Evolutionary conservation across 2,797 vertebrate species (phyloP), one percentile per base, ranked within the genome.

Genomic region (Semotilus atromaculatus): DNA sequence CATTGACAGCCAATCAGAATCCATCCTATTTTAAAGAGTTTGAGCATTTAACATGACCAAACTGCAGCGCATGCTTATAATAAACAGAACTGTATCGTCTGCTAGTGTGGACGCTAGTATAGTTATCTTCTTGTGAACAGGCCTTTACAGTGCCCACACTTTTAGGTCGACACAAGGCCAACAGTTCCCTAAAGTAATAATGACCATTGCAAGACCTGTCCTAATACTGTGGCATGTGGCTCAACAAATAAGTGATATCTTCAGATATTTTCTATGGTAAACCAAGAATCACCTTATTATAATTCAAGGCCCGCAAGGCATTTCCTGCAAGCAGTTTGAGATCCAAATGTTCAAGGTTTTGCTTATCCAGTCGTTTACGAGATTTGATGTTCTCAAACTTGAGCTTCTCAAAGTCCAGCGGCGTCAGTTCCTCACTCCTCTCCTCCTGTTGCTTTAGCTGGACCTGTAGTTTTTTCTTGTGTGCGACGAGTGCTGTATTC

Each of bases 391-490:
- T 96, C 91, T 93, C 92, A 0, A 95, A 93, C 87, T 95, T 94
- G 82, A 96, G 87, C 88, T 95, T 93, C 91, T 95, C 93, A 80
- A 96, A 93, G 77, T 93, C 94, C 1, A 95, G 91, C 3, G 93
- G 92, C 0, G 82, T 87, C 67, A 94, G 81, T 0, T 88, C 88
- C 51, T 95, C 93, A 0, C 91, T 92, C 85, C 92, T 91, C 88
- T 95, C 92, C 86, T 95, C 93, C 89, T 96, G 95, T 93, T 96
- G 89, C 5, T 87, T 82, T 76, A 96, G 85, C 62, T 96, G 94
- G 77, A 91, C 77, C 90, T 94, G 91, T 78, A 96, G 77, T 87
- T 94, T 96, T 82, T 93, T 94, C 90, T 90, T 95, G 80, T 94
- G 91, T 73, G 89, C 83, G 88, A 91, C 92, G 72, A 96, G 92